These are phyloP conservation scores for Pteropus alecto DNA, from an alignment of 2,113 vertebrate genomes.

Conservation along the genomic window DNA sequence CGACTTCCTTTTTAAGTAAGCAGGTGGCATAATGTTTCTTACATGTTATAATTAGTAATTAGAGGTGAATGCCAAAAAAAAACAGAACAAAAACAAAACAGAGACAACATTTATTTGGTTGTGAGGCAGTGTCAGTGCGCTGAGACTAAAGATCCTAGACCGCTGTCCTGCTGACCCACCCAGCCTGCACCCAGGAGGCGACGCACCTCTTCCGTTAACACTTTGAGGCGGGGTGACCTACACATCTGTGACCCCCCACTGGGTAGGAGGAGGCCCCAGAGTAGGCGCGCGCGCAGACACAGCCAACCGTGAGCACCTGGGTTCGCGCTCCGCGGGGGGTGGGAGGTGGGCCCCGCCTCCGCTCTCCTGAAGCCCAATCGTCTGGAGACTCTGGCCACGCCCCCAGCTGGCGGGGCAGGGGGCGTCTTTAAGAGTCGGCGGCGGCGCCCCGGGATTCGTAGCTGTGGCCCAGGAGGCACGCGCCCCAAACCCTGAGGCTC, in stretches of 20 bases:
- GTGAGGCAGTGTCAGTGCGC: neutral
- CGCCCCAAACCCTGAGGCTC: neutral
- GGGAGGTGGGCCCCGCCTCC: neutral
- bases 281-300: neutral
- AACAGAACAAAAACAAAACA: neutral
- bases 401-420: neutral
- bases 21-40: neutral
- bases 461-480: fast-evolving
- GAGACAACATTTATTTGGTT: neutral
- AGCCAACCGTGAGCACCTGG: neutral
- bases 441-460: neutral
- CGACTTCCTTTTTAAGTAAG: neutral
- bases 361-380: slow-evolving; percentile 31
- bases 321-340: neutral
- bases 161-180: neutral
- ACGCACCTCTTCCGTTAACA: neutral
- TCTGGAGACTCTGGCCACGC: neutral
- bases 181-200: neutral
- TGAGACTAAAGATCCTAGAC: neutral
- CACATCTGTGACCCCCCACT: neutral
- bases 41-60: neutral
- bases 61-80: neutral
- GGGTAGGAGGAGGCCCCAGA: too few species aligned
- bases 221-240: neutral
- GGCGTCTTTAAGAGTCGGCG: slow-evolving; percentile 40